Evolutionary conservation across 2,113 vertebrate species (phyloP).

Genomic region (Scortum barcoo): DNA sequence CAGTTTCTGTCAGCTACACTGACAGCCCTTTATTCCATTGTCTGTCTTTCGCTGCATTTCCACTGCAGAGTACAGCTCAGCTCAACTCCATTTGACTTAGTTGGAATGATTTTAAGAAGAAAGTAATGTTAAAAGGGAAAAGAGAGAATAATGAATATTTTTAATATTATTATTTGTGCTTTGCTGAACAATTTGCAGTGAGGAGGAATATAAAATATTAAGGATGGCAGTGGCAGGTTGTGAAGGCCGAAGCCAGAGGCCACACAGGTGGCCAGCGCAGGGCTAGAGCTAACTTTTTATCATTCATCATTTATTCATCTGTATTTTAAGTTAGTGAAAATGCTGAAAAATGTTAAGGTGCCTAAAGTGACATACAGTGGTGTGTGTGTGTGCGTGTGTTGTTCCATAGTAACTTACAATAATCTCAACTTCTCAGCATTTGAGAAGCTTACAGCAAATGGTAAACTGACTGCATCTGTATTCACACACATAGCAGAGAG

Average conservation of each 20-base stretch:
- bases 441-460: background rate
- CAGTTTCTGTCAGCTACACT: conserved; percentile 9
- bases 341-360: too few species aligned
- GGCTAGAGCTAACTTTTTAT: too few species aligned
- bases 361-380: too few species aligned
- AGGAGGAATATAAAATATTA: background rate
- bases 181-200: background rate
- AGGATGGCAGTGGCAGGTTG: background rate
- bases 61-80: too few species aligned
- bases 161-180: background rate
- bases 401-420: background rate
- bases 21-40: conserved; percentile 5
- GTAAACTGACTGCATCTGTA: background rate
- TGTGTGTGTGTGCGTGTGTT: too few species aligned
- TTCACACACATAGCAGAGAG: too few species aligned
- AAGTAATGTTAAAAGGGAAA: background rate
- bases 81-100: too few species aligned
- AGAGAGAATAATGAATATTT: background rate
- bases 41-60: background rate
- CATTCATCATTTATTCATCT: too few species aligned
- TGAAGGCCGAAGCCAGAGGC: background rate
- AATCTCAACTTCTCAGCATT: background rate
- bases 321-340: too few species aligned
- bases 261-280: too few species aligned
- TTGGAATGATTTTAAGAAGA: background rate